A percentile compares a stretch with the other conserved stretches of the same genome.
phyloP scores from a whole-genome alignment of 1,140 invertebrate genomes.

The Phocides pigmalion region DNA sequence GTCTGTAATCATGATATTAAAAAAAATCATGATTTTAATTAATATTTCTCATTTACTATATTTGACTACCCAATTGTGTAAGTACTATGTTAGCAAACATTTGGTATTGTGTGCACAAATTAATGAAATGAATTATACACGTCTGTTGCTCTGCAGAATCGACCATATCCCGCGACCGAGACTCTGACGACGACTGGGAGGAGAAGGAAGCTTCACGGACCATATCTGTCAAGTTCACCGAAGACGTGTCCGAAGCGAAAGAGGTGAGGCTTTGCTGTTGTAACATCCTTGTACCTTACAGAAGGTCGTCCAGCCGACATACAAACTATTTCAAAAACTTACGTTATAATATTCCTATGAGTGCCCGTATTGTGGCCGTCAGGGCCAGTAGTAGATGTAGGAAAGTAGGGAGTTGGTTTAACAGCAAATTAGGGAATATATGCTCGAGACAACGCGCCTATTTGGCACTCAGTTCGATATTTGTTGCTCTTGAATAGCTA shows the following conservation, averaged over 20 bases:
- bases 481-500: slow-evolving; percentile 62
- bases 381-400: slow-evolving; percentile 46
- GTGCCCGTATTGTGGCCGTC: slow-evolving; percentile 44
- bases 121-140: background rate
- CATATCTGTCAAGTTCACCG: slow-evolving; percentile 95
- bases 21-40: too few relatives aligned
- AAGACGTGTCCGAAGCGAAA: slow-evolving; percentile 90
- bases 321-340: slow-evolving; percentile 37
- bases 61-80: too few relatives aligned
- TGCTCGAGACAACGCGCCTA: slow-evolving; percentile 65
- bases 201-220: slow-evolving; percentile 91
- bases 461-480: slow-evolving; percentile 65
- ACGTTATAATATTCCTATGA: slow-evolving; percentile 37
- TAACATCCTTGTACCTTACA: slow-evolving; percentile 41
- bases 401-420: slow-evolving; percentile 54
- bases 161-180: slow-evolving; percentile 69
- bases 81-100: too few relatives aligned
- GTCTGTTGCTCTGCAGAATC: slow-evolving; percentile 54
- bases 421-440: slow-evolving; percentile 49
- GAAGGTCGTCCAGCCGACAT: slow-evolving; percentile 8
- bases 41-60: too few relatives aligned
- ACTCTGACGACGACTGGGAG: slow-evolving; percentile 89
- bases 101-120: background rate
- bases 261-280: slow-evolving; percentile 86
- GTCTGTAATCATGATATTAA: too few relatives aligned